These are phyloP conservation scores for Aramus guarauna DNA, from an alignment of 2,113 vertebrate species.

Conservation along the genomic window DNA sequence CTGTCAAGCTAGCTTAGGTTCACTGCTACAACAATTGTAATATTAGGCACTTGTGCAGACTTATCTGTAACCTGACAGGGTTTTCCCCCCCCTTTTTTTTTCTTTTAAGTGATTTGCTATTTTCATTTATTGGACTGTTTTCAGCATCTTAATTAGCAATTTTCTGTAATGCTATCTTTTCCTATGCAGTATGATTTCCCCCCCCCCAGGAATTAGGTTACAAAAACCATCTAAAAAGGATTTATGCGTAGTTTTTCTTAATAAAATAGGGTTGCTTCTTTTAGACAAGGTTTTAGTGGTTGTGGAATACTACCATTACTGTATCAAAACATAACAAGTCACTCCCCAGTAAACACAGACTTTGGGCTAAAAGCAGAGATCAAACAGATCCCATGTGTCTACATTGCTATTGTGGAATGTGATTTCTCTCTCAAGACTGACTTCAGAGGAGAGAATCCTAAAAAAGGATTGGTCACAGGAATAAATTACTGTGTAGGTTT, in stretches of 20 bases:
- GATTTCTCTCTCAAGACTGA: constrained; percentile 30
- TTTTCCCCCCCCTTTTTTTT: accelerated
- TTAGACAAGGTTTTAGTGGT: constrained; percentile 36
- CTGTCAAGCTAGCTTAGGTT: background rate
- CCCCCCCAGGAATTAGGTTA: background rate
- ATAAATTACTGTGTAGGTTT: constrained; percentile 37
- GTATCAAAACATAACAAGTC: constrained; percentile 16
- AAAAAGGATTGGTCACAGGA: constrained; percentile 23
- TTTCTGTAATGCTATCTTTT: constrained; percentile 5
- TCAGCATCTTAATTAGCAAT: background rate
- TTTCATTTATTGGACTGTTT: constrained; percentile 2
- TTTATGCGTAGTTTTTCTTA: constrained; percentile 20
- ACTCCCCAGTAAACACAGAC: constrained; percentile 61
- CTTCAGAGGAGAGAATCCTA: constrained; percentile 14
- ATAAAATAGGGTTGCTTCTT: constrained; percentile 17
- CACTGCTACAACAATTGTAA: background rate
- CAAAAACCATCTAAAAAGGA: background rate
- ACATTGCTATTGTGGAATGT: constrained; percentile 30
- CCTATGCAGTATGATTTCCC: background rate
- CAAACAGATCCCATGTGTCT: constrained; percentile 33
- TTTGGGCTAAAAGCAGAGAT: constrained; percentile 51
- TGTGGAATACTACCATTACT: constrained; percentile 36
- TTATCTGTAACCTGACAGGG: background rate
- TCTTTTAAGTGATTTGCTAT: background rate
- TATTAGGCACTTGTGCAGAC: background rate